Evolutionary conservation across 2,888 invertebrate species (phyloP), one percentile per base, ranked within the genome.

Genomic region (Drosophila atripex): DNA sequence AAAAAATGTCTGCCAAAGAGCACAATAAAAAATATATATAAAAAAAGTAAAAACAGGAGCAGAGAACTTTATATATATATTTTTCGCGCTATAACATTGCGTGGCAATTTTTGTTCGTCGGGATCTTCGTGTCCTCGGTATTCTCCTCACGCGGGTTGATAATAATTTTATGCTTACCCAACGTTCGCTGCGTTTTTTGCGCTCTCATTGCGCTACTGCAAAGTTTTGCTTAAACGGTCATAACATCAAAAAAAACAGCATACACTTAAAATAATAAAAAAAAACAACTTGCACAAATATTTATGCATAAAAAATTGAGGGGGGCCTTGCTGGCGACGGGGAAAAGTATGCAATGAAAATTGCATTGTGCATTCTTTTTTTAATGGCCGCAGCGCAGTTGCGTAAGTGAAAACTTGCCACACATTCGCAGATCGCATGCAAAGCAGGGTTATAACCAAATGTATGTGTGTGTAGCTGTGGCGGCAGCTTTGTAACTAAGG

Each of bases 221-320:
- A 86, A 86, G 77, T 84, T 84, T 86, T 78, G 77, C 86, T 77
- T 83, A 78, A 80, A 75, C 70, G 87, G 74, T 80, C 85, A 84
- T 84, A 84, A 84, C 78, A 84, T 80, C n/a, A 83, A 76, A 77
- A 58, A 75, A 65, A 75, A 49, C 43, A 58, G 49, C 43, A 45
- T 49, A 32, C 39, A 57, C 50, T 39, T 45, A 51, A 54, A 70
- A 55, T 54, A 52, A 57, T 38, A 58, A 39, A 49, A 28, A 59
- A 58, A 60, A 35, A 18, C 52, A 59, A 54, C 35, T 52, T 56
- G 39, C 52, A 50, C 66, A 58, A 72, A 73, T 72, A 72, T 73
- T 66, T 72, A 73, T 71, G 71, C 56, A 64, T 46, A 71, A 57
- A 71, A 71, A 71, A 60, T 45, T 16, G 41, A 14, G 18, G 14